Conservation (phyloP, 2,113 vertebrate species). For the Mirza zaza region DNA sequence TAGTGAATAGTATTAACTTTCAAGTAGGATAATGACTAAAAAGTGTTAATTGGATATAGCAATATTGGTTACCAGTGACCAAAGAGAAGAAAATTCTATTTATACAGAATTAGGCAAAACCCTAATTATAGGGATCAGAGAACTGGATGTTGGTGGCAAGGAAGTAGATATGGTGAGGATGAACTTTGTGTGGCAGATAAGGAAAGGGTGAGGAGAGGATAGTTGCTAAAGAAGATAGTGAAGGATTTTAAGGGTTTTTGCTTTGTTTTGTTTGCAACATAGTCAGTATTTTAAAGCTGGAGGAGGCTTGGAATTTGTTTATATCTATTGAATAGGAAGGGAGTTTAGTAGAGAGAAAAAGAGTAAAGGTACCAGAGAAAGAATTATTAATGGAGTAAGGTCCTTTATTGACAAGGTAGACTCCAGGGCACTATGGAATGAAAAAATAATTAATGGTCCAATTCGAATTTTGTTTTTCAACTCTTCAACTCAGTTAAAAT, state of each 20-base stretch:
- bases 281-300: background rate
- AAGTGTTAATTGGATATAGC: background rate
- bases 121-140: background rate
- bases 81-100: background rate
- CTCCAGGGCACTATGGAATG: background rate
- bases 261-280: background rate
- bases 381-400: background rate
- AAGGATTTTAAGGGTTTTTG: background rate
- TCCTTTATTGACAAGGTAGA: constrained; percentile 17
- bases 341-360: background rate
- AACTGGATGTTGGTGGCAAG: background rate
- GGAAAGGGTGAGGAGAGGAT: background rate
- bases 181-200: background rate
- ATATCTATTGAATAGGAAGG: background rate
- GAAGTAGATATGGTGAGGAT: background rate
- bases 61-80: background rate
- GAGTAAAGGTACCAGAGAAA: constrained; percentile 1
- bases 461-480: background rate
- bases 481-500: constrained; percentile 37
- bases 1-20: background rate
- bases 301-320: background rate
- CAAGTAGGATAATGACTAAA: background rate
- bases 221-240: background rate
- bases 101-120: background rate
- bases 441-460: constrained; percentile 15